These are phyloP conservation scores for Myotis findleyi DNA, from an alignment of 2,797 vertebrate genomes.

Conservation along the genomic window DNA sequence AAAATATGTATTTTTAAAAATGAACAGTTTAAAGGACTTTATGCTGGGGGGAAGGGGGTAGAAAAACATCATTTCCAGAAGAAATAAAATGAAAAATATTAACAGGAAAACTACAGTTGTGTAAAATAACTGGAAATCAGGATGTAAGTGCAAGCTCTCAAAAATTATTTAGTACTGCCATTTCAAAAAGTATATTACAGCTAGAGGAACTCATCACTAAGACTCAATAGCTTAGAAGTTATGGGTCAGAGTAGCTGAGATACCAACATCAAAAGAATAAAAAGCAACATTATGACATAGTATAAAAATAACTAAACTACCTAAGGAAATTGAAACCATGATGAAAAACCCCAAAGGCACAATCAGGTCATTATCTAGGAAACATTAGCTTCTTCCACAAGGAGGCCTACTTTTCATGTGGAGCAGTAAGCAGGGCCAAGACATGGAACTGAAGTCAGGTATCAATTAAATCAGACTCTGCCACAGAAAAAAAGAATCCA, in stretches of 20 bases:
- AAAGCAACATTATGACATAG: slow-evolving; percentile 45
- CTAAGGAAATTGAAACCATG: slow-evolving; percentile 62
- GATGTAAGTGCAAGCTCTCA: slow-evolving; percentile 38
- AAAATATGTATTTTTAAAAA: too few species aligned
- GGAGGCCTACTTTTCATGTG: slow-evolving; percentile 63
- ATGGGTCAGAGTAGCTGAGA: slow-evolving; percentile 54
- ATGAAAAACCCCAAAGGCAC: slow-evolving; percentile 62
- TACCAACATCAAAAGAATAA: slow-evolving; percentile 63
- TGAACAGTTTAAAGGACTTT: slow-evolving; percentile 44
- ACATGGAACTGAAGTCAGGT: slow-evolving; percentile 66
- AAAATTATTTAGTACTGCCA: slow-evolving; percentile 28
- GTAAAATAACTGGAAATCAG: slow-evolving; percentile 50
- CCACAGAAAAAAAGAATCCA: slow-evolving; percentile 71
- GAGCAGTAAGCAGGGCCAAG: slow-evolving; percentile 64
- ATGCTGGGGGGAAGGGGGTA: not conserved
- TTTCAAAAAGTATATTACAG: slow-evolving; percentile 56
- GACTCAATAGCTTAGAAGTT: slow-evolving; percentile 58
- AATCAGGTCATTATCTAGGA: slow-evolving; percentile 70
- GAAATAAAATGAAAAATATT: slow-evolving; percentile 33
- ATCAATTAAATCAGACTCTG: slow-evolving; percentile 75
- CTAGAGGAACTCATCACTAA: slow-evolving; percentile 58
- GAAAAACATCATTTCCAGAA: slow-evolving; percentile 28
- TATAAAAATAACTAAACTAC: slow-evolving; percentile 70
- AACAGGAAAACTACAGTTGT: slow-evolving; percentile 34
- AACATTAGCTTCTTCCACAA: slow-evolving; percentile 72